These are phyloP conservation scores for Forficula auricularia DNA, from an alignment of 1,140 invertebrate genomes.

Conservation along the genomic window DNA sequence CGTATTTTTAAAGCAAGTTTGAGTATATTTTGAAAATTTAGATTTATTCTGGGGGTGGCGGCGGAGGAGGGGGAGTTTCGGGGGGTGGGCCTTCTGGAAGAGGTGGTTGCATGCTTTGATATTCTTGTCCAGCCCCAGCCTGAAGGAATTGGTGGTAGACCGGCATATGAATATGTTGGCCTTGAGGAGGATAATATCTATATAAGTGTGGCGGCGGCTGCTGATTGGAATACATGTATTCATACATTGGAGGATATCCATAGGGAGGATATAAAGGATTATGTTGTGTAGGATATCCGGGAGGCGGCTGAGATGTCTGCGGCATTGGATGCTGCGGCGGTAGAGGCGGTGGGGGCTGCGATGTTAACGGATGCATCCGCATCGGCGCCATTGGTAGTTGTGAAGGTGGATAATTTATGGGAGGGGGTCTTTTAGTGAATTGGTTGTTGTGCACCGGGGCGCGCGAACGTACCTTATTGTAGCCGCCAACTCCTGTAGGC, in stretches of 20 bases:
- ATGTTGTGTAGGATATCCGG: neutral
- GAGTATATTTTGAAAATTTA: neutral
- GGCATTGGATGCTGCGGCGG: constrained; percentile 2
- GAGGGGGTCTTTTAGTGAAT: constrained; percentile 8
- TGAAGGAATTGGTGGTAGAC: neutral
- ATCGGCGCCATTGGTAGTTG: constrained; percentile 6
- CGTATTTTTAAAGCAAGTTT: too few species aligned
- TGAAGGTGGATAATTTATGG: constrained; percentile 7
- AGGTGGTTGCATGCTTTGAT: constrained; percentile 2
- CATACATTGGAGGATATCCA: neutral
- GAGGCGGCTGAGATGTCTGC: constrained; percentile 2
- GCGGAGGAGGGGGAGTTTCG: constrained; percentile 7
- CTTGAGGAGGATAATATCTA: constrained; percentile 3
- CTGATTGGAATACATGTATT: neutral
- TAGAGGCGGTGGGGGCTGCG: constrained; percentile 8
- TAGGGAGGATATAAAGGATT: neutral
- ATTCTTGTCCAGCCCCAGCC: neutral
- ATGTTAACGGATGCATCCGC: constrained; percentile 2
- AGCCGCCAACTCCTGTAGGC: neutral
- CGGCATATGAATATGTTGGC: neutral
- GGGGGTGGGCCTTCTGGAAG: constrained; percentile 10
- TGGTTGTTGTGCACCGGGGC: neutral
- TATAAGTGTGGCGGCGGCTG: constrained; percentile 1
- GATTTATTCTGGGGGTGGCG: constrained; percentile 3
- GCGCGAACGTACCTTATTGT: constrained; percentile 6